Percentiles rank a stretch among this genome's conserved stretches.
These are phyloP conservation scores for Diachasma alloeum DNA, from an alignment of 1,140 invertebrate genomes.

Conservation along the genomic window DNA sequence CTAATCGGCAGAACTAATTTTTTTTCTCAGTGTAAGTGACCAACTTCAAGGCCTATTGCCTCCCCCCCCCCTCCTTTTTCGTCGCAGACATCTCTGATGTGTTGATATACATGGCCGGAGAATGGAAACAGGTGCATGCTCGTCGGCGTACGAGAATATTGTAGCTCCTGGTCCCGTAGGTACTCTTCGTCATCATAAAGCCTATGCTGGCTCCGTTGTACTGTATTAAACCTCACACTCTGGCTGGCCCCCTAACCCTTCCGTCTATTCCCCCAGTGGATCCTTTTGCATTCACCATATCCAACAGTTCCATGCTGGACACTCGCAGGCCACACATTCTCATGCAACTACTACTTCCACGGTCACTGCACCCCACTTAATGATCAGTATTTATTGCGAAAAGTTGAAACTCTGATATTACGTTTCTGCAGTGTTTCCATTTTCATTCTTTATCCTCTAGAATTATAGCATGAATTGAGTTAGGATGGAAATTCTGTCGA, in stretches of 20 bases:
- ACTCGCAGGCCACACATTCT: conserved; percentile 11
- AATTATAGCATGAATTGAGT: too few species aligned
- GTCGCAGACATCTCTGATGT: not conserved
- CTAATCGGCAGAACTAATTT: too few species aligned
- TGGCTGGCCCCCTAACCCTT: conserved; percentile 36
- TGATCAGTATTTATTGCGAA: conserved; percentile 63
- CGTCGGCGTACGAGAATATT: conserved; percentile 55
- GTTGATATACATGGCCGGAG: conserved; percentile 12
- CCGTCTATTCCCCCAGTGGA: conserved; percentile 16
- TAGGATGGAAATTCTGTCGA: too few species aligned
- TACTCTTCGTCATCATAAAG: conserved; percentile 66
- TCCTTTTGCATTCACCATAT: conserved; percentile 21
- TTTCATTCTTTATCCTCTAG: not conserved
- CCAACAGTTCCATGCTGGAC: not conserved
- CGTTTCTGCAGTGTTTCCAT: not conserved
- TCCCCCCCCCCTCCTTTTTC: not conserved
- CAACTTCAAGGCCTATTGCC: not conserved
- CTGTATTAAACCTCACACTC: conserved; percentile 57
- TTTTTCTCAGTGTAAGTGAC: too few species aligned
- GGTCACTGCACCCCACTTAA: conserved; percentile 48
- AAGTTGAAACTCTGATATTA: conserved; percentile 45
- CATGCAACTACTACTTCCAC: conserved; percentile 30
- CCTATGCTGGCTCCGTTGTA: conserved; percentile 57
- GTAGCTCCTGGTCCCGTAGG: conserved; percentile 59
- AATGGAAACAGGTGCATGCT: conserved; percentile 47